Percentiles rank a stretch among this genome's conserved stretches.
These are phyloP conservation scores for Hormaphis cornu DNA, from an alignment of 1,140 invertebrate genomes.

Conservation along the genomic window DNA sequence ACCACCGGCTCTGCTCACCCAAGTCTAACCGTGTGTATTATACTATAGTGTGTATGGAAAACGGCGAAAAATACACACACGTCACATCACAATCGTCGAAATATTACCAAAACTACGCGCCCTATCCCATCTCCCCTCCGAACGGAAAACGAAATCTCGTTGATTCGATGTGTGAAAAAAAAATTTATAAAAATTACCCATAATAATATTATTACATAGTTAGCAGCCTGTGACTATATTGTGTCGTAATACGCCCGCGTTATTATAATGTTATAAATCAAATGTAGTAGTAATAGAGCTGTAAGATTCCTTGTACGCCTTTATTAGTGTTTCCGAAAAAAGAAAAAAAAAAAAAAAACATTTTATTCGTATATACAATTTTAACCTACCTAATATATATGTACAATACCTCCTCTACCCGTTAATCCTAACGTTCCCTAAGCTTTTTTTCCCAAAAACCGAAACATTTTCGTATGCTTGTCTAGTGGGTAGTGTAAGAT, in stretches of 20 bases:
- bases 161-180: too few species aligned
- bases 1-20: not conserved
- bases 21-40: too few species aligned
- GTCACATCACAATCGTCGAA: too few species aligned
- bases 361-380: not conserved
- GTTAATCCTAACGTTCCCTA: constrained; percentile 23
- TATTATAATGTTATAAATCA: too few species aligned
- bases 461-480: constrained; percentile 18
- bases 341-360: not conserved
- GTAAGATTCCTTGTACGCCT: not conserved
- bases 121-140: too few species aligned
- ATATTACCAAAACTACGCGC: too few species aligned
- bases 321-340: not conserved
- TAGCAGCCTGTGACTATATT: too few species aligned
- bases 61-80: too few species aligned
- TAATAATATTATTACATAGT: too few species aligned
- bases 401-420: not conserved
- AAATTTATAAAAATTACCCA: not conserved
- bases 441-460: constrained; percentile 13
- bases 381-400: not conserved
- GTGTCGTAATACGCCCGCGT: too few species aligned
- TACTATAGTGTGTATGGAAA: too few species aligned
- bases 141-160: too few species aligned
- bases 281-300: not conserved
- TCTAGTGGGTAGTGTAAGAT: constrained; percentile 26